Conservation (phyloP, 2,888 invertebrate species). For the Monoplex corrugatus region DNA sequence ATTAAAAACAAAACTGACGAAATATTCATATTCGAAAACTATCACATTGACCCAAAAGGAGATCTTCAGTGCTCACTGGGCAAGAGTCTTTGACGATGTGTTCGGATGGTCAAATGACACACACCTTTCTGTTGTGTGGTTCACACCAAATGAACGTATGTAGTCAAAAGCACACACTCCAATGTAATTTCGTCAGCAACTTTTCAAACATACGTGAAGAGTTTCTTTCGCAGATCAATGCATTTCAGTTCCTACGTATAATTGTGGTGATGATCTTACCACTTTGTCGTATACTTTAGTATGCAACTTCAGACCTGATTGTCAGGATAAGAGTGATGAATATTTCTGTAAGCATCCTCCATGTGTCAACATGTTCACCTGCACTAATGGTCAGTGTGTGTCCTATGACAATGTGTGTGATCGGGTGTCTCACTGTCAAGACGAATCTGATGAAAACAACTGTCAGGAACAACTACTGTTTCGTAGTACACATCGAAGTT, state of each 20-base stretch:
- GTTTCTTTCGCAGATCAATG: too few species aligned
- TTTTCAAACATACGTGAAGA: too few species aligned
- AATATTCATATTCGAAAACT: not conserved
- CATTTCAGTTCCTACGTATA: not conserved
- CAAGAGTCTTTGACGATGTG: not conserved
- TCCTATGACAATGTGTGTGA: constrained; percentile 4
- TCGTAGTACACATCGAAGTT: not conserved
- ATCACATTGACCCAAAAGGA: not conserved
- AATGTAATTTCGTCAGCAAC: not conserved
- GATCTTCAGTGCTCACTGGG: not conserved
- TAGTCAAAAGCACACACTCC: not conserved
- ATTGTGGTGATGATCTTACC: not conserved
- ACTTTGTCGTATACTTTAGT: not conserved
- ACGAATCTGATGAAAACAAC: not conserved
- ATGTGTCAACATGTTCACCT: not conserved
- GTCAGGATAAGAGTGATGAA: not conserved
- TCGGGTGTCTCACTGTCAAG: not conserved
- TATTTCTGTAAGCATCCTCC: not conserved
- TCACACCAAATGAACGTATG: not conserved
- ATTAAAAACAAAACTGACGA: not conserved
- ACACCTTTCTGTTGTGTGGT: not conserved
- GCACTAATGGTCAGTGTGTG: not conserved
- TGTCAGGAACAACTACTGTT: not conserved
- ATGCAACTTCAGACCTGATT: not conserved
- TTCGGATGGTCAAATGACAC: not conserved